Conservation (phyloP, 2,797 vertebrate species). For the Schizopygopsis malacanthus region DNA sequence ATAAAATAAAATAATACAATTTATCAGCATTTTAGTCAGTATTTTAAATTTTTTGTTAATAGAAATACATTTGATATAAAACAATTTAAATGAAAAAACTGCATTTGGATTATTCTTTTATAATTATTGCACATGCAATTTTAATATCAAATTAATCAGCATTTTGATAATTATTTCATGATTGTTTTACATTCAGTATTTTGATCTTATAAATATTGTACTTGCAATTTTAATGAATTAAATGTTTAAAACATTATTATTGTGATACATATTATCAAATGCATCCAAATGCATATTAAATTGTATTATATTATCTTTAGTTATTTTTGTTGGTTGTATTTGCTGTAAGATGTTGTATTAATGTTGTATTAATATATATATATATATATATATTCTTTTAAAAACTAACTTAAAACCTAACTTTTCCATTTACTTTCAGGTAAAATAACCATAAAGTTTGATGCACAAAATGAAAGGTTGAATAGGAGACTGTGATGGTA, state of each 20-base stretch:
- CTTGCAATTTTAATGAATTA: neutral
- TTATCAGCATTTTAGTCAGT: neutral
- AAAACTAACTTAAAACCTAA: no score
- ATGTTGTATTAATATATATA: no score
- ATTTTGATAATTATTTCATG: neutral
- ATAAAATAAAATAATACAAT: neutral
- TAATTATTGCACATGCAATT: neutral
- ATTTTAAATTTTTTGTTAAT: no score
- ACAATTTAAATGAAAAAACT: no score
- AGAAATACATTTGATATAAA: no score
- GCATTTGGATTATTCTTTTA: neutral
- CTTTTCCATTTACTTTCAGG: neutral
- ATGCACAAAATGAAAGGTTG: neutral
- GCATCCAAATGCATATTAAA: neutral
- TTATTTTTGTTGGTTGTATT: no score
- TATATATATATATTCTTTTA: no score
- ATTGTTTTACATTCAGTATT: neutral
- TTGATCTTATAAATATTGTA: neutral
- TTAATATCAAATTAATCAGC: neutral
- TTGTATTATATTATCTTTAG: no score
- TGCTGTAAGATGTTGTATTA: neutral
- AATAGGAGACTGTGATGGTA: neutral
- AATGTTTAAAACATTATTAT: neutral
- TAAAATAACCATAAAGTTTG: neutral
- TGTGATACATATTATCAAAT: neutral